Evolutionary conservation across 2,797 vertebrate genomes (phyloP), one percentile per base, ranked within the genome.

Genomic region (Thamnophis elegans): DNA sequence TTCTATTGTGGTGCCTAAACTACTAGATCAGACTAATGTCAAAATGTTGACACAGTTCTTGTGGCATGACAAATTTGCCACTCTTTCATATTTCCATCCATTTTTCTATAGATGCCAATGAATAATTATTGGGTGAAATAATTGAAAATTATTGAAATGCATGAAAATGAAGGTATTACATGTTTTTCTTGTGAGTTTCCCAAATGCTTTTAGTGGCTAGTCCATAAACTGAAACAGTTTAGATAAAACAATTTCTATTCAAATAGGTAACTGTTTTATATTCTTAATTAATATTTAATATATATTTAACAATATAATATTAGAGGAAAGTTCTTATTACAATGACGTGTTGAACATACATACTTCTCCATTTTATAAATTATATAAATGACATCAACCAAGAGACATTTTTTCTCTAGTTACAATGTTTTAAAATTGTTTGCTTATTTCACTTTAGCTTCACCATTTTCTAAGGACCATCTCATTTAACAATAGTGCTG

Each of bases 401-500:
- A 68, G 14, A n/a, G 14, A 36, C n/a, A 36, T 18, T 73, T 73
- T 16, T 73, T 73, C 65, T 68, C n/a, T 73, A 18, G n/a, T 73
- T 36, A 73, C n/a, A 36, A 73, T 73, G 14, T 73, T 73, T 73
- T 73, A 73, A 32, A 36, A 36, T 18, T 28, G 3, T 78, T 56
- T 90, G 10, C 4, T 56, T 59, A 11, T 28, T n/a, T 60, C 7
- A 26, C 5, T 36, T 51, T 62, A 92, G 91, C 28, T 92, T 92
- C 91, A 92, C 56, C 5, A 1, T n/a, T 53, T 89, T 6, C 22
- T 92, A 14, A 92, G 22, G 22, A 82, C n/a, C 42, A 62, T 89
- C 28, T 60, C 56, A 62, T 92, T 92, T 60, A 92, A 92, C n/a
- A 92, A 89, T 53, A 60, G 28, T 28, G 87, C 56, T 85, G 91